Percentiles rank a stretch among this genome's conserved stretches.
Evolutionary conservation across 92 coral and sea anemone species (phyloP).

Genomic region (Bergia sp.): DNA sequence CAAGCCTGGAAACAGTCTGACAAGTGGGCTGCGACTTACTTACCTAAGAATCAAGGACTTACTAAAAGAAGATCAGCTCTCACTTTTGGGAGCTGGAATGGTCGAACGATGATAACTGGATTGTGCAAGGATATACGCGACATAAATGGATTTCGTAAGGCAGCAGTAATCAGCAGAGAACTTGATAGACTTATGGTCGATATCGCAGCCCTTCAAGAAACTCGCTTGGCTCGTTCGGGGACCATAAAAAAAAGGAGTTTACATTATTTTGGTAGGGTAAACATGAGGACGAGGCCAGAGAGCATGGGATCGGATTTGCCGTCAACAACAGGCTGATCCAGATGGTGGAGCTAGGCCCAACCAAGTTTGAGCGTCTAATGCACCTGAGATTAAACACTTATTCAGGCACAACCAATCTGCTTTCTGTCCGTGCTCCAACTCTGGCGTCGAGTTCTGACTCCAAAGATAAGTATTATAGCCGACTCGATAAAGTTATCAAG

Average conservation of each 20-base stretch:
- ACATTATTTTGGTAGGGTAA: not conserved
- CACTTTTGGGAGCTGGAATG: not conserved
- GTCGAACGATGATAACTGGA: not conserved
- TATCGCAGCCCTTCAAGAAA: not conserved
- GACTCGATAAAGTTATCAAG: too few relatives aligned
- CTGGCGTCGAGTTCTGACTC: not conserved
- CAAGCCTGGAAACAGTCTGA: not conserved
- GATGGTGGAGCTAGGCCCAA: not conserved
- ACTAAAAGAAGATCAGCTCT: too few relatives aligned
- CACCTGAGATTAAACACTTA: not conserved
- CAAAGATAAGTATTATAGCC: not conserved
- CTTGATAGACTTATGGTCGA: not conserved
- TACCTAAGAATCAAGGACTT: not conserved
- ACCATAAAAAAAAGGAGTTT: not conserved
- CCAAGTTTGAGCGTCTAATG: not conserved
- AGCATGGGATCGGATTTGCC: not conserved
- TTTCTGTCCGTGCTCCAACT: conserved; percentile 17
- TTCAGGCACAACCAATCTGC: not conserved
- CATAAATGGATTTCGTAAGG: not conserved
- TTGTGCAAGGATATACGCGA: too few relatives aligned
- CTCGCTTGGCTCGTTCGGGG: too few relatives aligned
- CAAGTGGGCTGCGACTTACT: not conserved
- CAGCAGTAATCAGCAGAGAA: not conserved
- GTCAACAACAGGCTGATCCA: conserved; percentile 7
- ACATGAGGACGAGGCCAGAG: not conserved